phyloP scores from a whole-genome alignment of 2,888 invertebrate species.

The Sepioteuthis lessoniana region DNA sequence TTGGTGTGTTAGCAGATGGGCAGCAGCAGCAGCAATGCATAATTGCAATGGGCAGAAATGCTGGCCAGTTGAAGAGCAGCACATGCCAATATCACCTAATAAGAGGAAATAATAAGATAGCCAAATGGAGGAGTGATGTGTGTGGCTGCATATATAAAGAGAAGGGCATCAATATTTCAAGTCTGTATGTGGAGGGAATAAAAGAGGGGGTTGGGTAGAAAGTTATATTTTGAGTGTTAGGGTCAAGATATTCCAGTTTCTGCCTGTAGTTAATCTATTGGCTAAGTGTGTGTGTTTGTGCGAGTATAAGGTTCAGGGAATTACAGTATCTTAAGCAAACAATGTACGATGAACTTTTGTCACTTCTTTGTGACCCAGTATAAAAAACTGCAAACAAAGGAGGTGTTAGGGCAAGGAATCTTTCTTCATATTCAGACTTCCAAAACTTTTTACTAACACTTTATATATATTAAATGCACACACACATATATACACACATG shows the following conservation, averaged over 20 bases:
- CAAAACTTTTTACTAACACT: no score
- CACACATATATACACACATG: no score
- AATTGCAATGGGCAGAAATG: not conserved
- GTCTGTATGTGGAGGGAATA: not conserved
- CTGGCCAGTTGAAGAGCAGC: not conserved
- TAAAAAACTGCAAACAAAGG: no score
- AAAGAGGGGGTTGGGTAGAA: not conserved
- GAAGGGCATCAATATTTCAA: not conserved
- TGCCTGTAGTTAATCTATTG: not conserved
- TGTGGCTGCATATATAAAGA: not conserved
- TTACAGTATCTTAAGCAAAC: not conserved
- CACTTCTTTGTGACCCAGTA: not conserved
- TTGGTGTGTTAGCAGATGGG: constrained; percentile 3
- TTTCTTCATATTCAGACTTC: no score
- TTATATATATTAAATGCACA: no score
- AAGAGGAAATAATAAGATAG: not conserved
- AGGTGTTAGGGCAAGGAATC: no score
- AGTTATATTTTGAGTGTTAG: not conserved
- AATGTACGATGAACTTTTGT: not conserved
- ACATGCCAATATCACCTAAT: constrained; percentile 21
- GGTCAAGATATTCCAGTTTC: not conserved
- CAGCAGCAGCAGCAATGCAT: not conserved
- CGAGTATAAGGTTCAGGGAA: no score
- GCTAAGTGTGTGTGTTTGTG: no score
- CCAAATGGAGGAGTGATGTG: not conserved